Percentiles rank a stretch among this genome's conserved stretches.
Evolutionary conservation across 1,140 invertebrate species (phyloP).

Genomic region (Mactra quadrangularis): DNA sequence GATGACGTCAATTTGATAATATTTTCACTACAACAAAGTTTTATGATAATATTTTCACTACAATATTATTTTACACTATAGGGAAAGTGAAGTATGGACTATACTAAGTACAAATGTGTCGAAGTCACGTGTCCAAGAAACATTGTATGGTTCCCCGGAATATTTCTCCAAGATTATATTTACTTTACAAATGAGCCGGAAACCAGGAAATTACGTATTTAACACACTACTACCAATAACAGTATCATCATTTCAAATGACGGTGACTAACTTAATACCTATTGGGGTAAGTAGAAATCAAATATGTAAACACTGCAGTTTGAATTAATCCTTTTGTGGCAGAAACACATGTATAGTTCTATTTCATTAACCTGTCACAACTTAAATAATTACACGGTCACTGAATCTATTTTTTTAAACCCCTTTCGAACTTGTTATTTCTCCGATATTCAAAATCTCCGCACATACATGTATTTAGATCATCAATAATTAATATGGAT

Average conservation of each 20-base stretch:
- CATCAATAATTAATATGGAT: too few species aligned
- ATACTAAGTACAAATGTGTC: background rate
- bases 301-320: background rate
- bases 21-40: too few species aligned
- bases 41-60: too few species aligned
- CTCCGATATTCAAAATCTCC: too few species aligned
- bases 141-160: background rate
- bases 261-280: conserved; percentile 36
- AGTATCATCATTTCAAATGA: conserved; percentile 46
- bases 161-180: conserved; percentile 28
- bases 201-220: conserved; percentile 42
- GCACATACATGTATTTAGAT: too few species aligned
- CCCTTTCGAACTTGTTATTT: too few species aligned
- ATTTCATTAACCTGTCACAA: too few species aligned
- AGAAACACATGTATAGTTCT: background rate
- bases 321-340: background rate
- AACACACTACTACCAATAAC: conserved; percentile 34
- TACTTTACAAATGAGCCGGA: conserved; percentile 21
- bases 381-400: too few species aligned
- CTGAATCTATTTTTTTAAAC: too few species aligned
- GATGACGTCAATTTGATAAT: too few species aligned
- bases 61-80: too few species aligned
- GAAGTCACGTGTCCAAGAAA: background rate
- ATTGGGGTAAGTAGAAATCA: conserved; percentile 12
- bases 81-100: conserved; percentile 34